Conservation (phyloP, 1,140 invertebrate genomes). For the Leptoteleia sp. region DNA sequence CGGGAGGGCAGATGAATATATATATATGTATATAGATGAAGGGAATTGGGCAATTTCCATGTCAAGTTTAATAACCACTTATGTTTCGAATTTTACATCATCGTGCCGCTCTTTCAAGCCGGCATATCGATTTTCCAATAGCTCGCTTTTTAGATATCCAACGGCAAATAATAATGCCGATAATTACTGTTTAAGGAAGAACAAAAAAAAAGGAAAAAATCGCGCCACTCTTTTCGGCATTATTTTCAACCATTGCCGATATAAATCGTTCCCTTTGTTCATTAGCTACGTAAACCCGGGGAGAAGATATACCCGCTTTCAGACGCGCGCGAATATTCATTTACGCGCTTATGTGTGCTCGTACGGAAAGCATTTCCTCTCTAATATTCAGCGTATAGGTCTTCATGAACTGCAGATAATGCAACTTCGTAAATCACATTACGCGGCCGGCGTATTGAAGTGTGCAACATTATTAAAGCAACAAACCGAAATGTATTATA, state of each 20-base stretch:
- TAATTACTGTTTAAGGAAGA: background rate
- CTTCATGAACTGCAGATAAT: constrained; percentile 45
- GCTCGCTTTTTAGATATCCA: constrained; percentile 8
- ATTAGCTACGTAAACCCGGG: constrained; percentile 1
- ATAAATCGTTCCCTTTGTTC: constrained; percentile 28
- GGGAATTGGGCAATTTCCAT: constrained; percentile 36
- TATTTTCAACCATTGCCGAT: background rate
- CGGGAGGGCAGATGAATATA: no score
- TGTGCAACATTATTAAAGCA: constrained; percentile 43
- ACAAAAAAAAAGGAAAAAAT: no score
- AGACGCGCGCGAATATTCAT: background rate
- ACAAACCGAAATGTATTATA: constrained; percentile 51
- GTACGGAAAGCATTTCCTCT: constrained; percentile 23
- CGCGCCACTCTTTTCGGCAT: no score
- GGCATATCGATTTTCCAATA: constrained; percentile 37
- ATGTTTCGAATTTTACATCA: constrained; percentile 31
- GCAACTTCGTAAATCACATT: constrained; percentile 55
- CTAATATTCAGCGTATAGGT: constrained; percentile 36
- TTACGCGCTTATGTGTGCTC: background rate
- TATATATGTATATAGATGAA: no score
- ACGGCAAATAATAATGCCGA: constrained; percentile 17
- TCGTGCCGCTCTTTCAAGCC: constrained; percentile 26
- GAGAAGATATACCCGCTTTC: background rate
- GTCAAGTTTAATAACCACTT: constrained; percentile 36
- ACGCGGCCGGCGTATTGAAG: constrained; percentile 40